Conservation (phyloP, 1,140 invertebrate genomes). For the Xylocopa sonorina region DNA sequence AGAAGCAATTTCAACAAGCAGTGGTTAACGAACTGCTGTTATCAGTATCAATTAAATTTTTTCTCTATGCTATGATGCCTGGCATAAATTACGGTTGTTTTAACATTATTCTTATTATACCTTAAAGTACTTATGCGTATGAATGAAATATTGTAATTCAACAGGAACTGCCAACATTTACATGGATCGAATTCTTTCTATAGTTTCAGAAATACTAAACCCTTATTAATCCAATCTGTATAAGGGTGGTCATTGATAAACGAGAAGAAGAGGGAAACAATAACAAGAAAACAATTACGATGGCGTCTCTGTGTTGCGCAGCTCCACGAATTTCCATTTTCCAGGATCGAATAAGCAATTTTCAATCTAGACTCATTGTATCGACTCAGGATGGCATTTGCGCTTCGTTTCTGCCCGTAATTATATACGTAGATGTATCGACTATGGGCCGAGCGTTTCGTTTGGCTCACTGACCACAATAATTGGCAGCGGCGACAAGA, state of each 20-base stretch:
- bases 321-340: background rate
- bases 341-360: background rate
- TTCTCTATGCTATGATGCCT: too few relatives aligned
- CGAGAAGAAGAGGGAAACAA: background rate
- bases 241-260: background rate
- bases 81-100: too few relatives aligned
- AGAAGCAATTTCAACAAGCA: too few relatives aligned
- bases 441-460: slow-evolving; percentile 13
- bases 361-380: slow-evolving; percentile 19
- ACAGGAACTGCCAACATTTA: too few relatives aligned
- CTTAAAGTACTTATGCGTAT: too few relatives aligned
- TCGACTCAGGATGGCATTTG: background rate
- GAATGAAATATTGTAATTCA: too few relatives aligned
- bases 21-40: too few relatives aligned
- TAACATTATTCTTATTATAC: too few relatives aligned
- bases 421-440: slow-evolving; percentile 27
- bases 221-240: too few relatives aligned
- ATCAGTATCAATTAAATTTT: too few relatives aligned
- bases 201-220: too few relatives aligned
- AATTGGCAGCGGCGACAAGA: slow-evolving; percentile 27
- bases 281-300: slow-evolving; percentile 5
- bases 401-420: slow-evolving; percentile 43
- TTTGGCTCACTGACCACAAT: slow-evolving; percentile 31
- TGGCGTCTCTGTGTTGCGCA: background rate
- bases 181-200: too few relatives aligned